Conservation (phyloP, 2,797 vertebrate genomes). For the Nannoperca australis region DNA sequence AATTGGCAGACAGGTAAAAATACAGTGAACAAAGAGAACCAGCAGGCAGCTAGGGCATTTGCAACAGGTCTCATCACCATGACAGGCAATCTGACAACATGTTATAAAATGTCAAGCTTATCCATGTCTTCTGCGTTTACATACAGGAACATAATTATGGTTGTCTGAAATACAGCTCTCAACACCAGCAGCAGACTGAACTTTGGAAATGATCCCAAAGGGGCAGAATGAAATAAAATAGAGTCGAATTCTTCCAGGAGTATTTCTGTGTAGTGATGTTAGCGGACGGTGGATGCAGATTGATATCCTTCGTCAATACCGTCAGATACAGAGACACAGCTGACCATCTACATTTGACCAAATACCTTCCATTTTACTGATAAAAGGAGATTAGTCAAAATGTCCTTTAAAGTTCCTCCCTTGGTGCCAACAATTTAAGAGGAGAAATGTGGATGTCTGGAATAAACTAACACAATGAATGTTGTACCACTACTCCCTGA, state of each 20-base stretch:
- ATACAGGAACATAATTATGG: neutral
- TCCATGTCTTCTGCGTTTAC: neutral
- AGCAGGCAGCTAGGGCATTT: neutral
- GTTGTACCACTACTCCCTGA: neutral
- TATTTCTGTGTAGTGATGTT: neutral
- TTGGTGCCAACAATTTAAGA: neutral
- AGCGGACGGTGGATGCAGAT: fast-evolving
- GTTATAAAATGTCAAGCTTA: neutral
- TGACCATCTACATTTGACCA: too few species aligned
- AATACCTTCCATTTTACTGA: neutral
- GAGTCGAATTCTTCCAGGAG: neutral
- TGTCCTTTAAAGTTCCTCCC: neutral
- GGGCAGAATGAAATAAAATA: conserved; percentile 1
- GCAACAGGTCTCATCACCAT: neutral
- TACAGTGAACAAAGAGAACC: neutral
- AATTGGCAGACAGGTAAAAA: neutral
- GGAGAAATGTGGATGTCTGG: neutral
- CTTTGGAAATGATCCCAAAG: neutral
- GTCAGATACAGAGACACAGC: too few species aligned
- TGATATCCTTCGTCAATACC: too few species aligned
- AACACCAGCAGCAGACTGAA: neutral
- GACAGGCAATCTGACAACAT: neutral
- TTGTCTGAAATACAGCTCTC: neutral
- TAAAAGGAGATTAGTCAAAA: conserved; percentile 11
- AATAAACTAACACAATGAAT: neutral